These are phyloP conservation scores for Pachydiplax longipennis DNA, from an alignment of 2,888 invertebrate species.

Conservation along the genomic window DNA sequence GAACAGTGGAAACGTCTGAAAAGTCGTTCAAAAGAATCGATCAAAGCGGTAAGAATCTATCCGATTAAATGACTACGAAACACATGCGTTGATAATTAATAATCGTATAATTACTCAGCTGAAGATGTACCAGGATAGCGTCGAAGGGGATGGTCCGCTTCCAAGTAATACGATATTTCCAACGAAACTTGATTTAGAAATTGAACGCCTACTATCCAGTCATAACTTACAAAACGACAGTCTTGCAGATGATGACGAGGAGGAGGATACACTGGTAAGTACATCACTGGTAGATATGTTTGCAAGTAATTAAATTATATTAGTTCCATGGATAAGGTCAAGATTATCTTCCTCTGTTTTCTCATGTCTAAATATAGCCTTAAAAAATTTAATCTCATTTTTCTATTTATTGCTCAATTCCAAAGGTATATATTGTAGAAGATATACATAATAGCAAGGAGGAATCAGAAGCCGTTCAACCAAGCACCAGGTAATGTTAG, in stretches of 20 bases:
- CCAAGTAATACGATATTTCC: background rate
- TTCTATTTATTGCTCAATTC: no score
- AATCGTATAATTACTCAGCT: background rate
- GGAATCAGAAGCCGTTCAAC: no score
- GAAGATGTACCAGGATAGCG: background rate
- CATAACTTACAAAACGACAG: background rate
- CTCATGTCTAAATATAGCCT: no score
- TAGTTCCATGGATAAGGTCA: no score
- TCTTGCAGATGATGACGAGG: background rate
- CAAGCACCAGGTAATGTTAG: no score
- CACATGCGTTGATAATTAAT: no score
- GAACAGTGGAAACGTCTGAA: background rate
- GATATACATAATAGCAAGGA: no score
- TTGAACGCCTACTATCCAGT: background rate
- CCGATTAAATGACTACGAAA: background rate
- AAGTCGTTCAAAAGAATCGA: background rate
- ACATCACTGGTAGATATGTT: background rate
- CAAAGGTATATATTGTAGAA: no score
- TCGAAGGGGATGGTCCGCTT: background rate
- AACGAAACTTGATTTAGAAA: background rate
- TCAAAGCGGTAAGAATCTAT: background rate
- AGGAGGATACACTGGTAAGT: background rate
- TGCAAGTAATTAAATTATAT: no score
- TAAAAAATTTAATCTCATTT: no score
- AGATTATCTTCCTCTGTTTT: no score